A percentile compares a stretch with the other conserved stretches of the same genome.
Conservation (phyloP, 2,888 invertebrate species). For the Zygothrica quintamaculata region DNA sequence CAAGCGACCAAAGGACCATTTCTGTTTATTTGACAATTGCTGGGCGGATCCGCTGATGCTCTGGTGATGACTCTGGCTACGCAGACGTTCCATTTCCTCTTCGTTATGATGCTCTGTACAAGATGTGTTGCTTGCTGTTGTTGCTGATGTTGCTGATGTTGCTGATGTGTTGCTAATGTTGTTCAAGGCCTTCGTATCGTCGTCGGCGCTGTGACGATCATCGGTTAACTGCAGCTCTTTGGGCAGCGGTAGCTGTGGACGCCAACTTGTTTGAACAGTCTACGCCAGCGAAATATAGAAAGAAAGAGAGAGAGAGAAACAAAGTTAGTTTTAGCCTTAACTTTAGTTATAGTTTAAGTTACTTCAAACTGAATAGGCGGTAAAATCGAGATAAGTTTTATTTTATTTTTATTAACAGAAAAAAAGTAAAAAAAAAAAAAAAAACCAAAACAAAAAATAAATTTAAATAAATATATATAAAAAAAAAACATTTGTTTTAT, state of each 20-base stretch:
- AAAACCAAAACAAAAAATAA: no score
- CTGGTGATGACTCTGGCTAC: conserved; percentile 44
- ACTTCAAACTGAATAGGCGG: conserved; percentile 29
- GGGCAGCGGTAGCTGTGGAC: conserved; percentile 84
- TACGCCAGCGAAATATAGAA: conserved; percentile 47
- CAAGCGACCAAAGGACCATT: conserved; percentile 93
- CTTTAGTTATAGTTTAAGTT: conserved; percentile 23
- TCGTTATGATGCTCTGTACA: conserved; percentile 32
- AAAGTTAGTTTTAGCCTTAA: conserved; percentile 30
- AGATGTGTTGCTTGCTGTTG: conserved; percentile 83
- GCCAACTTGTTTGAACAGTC: conserved; percentile 85
- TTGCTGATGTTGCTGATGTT: conserved; percentile 64
- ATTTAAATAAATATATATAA: no score
- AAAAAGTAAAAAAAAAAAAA: no score
- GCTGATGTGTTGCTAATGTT: conserved; percentile 21
- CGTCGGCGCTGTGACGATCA: conserved; percentile 69
- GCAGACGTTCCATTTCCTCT: conserved; percentile 65
- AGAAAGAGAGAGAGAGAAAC: conserved; percentile 12
- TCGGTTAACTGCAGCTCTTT: conserved; percentile 81
- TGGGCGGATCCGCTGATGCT: conserved; percentile 54
- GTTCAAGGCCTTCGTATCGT: conserved; percentile 63
- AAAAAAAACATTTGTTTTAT: conserved; percentile 63
- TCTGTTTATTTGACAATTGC: conserved; percentile 84
- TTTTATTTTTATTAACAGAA: conserved; percentile 27
- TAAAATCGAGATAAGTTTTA: conserved; percentile 59